A percentile compares a stretch with the other conserved stretches of the same genome.
Evolutionary conservation across 2,888 invertebrate genomes (phyloP).

Genomic region (Acanthoscelides obtectus): DNA sequence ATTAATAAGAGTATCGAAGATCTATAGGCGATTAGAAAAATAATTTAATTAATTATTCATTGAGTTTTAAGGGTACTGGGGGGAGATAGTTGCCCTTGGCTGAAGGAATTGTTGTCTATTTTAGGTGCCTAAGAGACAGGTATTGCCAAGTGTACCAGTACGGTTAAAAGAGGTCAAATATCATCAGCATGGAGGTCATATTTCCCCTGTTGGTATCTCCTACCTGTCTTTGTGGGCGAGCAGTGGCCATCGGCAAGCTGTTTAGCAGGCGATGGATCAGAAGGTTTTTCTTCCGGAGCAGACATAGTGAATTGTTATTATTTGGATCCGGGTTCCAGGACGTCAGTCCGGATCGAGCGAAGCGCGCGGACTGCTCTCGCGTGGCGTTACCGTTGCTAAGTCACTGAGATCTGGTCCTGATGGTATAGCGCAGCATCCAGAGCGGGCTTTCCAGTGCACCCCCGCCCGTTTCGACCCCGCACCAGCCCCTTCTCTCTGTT

Average conservation of each 20-base stretch:
- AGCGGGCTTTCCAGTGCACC: constrained; percentile 27
- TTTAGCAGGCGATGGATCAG: constrained; percentile 32
- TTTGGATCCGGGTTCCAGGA: constrained; percentile 19
- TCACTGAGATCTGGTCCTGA: constrained; percentile 36
- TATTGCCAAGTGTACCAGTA: too few relatives aligned
- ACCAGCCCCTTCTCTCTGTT: constrained; percentile 27
- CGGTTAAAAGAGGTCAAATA: too few relatives aligned
- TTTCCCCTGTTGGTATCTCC: too few relatives aligned
- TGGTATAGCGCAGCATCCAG: constrained; percentile 51
- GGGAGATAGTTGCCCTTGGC: too few relatives aligned
- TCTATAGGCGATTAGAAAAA: too few relatives aligned
- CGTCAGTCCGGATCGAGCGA: constrained; percentile 40
- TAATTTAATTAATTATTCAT: too few relatives aligned
- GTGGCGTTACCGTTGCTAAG: constrained; percentile 35
- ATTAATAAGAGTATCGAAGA: too few relatives aligned
- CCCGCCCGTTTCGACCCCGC: constrained; percentile 28
- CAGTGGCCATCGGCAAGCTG: constrained; percentile 46
- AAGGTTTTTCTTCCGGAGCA: constrained; percentile 42
- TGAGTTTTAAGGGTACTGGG: too few relatives aligned
- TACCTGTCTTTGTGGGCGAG: constrained; percentile 45
- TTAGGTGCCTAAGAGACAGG: too few relatives aligned
- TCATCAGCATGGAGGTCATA: neutral
- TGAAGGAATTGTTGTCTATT: too few relatives aligned
- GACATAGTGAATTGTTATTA: constrained; percentile 34
- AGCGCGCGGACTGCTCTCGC: constrained; percentile 30